These are phyloP conservation scores for Tychaedon coryphoeus DNA, from an alignment of 2,113 vertebrate genomes.

Conservation along the genomic window DNA sequence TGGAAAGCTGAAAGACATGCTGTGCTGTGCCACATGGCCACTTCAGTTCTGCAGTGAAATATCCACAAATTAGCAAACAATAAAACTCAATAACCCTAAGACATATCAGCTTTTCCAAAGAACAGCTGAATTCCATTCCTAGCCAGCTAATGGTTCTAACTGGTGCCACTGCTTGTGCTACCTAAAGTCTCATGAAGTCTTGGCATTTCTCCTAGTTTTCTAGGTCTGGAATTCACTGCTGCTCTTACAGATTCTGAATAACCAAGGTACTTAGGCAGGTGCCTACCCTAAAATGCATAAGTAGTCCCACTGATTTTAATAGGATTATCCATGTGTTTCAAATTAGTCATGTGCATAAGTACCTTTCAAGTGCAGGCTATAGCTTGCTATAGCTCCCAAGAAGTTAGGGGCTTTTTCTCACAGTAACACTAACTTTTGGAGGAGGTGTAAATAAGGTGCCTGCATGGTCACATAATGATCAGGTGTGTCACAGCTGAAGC, in stretches of 20 bases:
- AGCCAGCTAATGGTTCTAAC: conserved; percentile 19
- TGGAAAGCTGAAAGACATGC: neutral
- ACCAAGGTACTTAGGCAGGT: conserved; percentile 12
- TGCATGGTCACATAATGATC: neutral
- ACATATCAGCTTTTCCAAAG: conserved; percentile 22
- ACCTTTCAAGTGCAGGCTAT: neutral
- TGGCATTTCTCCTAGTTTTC: conserved; percentile 22
- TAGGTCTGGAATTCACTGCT: conserved; percentile 10
- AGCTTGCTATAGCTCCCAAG: neutral
- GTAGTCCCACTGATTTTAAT: neutral
- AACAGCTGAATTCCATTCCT: conserved; percentile 38
- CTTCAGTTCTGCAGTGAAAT: neutral
- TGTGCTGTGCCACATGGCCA: neutral
- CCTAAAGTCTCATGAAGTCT: neutral
- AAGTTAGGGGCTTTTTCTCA: neutral
- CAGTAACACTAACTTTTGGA: neutral
- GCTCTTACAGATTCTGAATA: neutral
- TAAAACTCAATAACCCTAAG: neutral
- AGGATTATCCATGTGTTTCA: neutral
- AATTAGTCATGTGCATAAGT: neutral
- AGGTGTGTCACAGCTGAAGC: neutral
- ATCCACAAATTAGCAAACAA: neutral
- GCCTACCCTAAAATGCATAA: neutral
- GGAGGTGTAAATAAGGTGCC: neutral
- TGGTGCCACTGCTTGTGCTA: neutral